Base-by-base conservation (phyloP, 2,113 vertebrate genomes). In the Aptenodytes patagonicus region DNA sequence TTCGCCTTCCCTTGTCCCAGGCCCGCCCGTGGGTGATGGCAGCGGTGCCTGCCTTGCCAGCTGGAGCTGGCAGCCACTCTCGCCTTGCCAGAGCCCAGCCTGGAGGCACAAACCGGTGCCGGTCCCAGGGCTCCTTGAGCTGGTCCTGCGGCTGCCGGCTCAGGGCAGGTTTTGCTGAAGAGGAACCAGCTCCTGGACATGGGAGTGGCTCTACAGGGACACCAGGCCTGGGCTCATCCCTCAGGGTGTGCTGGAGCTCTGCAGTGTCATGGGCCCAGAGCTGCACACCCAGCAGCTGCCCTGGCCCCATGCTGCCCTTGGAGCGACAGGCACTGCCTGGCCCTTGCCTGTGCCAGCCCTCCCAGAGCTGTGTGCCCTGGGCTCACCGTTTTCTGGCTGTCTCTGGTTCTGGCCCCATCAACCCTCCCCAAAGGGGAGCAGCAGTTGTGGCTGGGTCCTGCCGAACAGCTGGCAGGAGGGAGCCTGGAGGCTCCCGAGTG, bases 211-310 rank as follows among this genome's bases (percentile, higher is more conserved):
- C 84, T 0, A 7, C 10, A 3, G 25, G 47, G 29, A 36, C 31
- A 1, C 6, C 0, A 4, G 68, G 29, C 28, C 16, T 47, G 38
- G 46, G 14, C 29, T n/a, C 1, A 3, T 20, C 34, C 46, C 42
- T 36, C 1, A 2, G 55, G 24, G 9, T 3, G 15, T 0, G 4
- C 5, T 13, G 20, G 66, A 16, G 66, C 58, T 65, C 32, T 21
- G 36, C 22, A 8, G 38, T 7, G 7, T 64, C 1, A 0, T 34
- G 88, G 46, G 54, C 60, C 9, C 9, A 6, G 28, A 66, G 38
- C 38, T 47, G 62, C 2, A 1, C 42, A 8, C 31, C 7, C 11
- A 13, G 47, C 6, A 11, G 34, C 60, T 22, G 44, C 38, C 46
- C 25, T 3, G 3, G 17, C 55, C 15, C 24, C 9, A 8, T 10